Percentiles rank a stretch among this genome's conserved stretches.
These are phyloP conservation scores for Neodiprion virginianus DNA, from an alignment of 1,140 invertebrate genomes.

Conservation along the genomic window DNA sequence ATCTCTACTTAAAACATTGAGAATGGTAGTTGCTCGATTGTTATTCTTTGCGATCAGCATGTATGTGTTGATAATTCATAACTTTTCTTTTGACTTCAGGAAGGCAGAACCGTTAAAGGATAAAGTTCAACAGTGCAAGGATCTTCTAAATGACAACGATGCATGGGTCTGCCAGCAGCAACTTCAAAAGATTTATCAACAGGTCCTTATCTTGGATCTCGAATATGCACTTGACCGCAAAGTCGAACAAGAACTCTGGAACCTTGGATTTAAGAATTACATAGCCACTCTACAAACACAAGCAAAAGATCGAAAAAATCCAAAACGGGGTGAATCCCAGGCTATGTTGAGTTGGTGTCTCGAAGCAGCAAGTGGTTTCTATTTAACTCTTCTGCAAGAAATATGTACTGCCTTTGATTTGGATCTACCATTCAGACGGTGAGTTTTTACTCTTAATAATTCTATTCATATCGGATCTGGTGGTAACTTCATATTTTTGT, in stretches of 20 bases:
- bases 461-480: not conserved
- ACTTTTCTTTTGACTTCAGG: conserved; percentile 54
- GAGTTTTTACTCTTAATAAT: conserved; percentile 26
- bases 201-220: conserved; percentile 79
- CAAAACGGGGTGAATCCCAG: conserved; percentile 74
- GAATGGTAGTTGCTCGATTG: no score
- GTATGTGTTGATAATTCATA: no score
- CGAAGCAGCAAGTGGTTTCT: conserved; percentile 86
- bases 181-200: conserved; percentile 80
- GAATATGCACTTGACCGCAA: conserved; percentile 90
- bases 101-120: conserved; percentile 76
- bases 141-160: conserved; percentile 68
- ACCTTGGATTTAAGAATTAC: conserved; percentile 87
- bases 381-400: conserved; percentile 81
- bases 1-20: no score
- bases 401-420: conserved; percentile 82
- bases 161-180: conserved; percentile 69
- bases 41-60: no score
- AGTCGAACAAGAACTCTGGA: conserved; percentile 90
- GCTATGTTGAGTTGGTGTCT: conserved; percentile 79
- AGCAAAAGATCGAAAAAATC: conserved; percentile 80
- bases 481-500: not conserved
- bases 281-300: conserved; percentile 79
- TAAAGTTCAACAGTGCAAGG: conserved; percentile 70
- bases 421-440: conserved; percentile 78